Evolutionary conservation across 2,888 invertebrate species (phyloP), one percentile per base, ranked within the genome.

Genomic region (Ophioninae sp.): DNA sequence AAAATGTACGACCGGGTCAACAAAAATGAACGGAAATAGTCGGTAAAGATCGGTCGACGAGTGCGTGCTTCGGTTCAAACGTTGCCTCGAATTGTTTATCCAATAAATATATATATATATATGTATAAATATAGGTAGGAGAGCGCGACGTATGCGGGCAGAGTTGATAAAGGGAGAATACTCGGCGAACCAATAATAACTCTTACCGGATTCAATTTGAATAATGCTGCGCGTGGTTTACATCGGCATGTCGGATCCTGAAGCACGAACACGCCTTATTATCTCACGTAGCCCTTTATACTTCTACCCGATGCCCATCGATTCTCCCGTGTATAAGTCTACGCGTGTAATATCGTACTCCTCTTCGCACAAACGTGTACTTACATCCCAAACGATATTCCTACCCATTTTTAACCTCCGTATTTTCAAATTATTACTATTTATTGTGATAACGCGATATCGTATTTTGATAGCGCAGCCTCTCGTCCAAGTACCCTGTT

Each of bases 151-250:
- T 21, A 44, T 44, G 44, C 67, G 50, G 17, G 50, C 17, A 50
- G 13, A 17, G 37, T 76, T 67, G 75, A 50, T 56, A 72, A 69
- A 69, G 69, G 68, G 64, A 44, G 30, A 78, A n/a, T 41, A 64
- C 56, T 78, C 82, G 77, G 88, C 87, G 87, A 87, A 89, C 89
- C 91, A 92, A 91, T 92, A 91, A 92, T 92, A 91, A 91, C 91
- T 91, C 91, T 91, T 91, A 90, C 90, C 88, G 89, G 90, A 92
- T 92, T 92, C 91, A 92, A 92, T 92, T 92, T 92, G 91, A 92
- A 92, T 92, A 92, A 92, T 92, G 89, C 90, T 90, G 91, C 91
- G 90, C 91, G 91, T 91, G 92, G 92, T 92, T 91, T 90, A 89
- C 91, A 92, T 91, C 88, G 91, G 89, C 89, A 89, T 91, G 89